A percentile compares a stretch with the other conserved stretches of the same genome.
These are phyloP conservation scores for Phalanger gymnotis DNA, from an alignment of 2,797 vertebrate species.

Conservation along the genomic window DNA sequence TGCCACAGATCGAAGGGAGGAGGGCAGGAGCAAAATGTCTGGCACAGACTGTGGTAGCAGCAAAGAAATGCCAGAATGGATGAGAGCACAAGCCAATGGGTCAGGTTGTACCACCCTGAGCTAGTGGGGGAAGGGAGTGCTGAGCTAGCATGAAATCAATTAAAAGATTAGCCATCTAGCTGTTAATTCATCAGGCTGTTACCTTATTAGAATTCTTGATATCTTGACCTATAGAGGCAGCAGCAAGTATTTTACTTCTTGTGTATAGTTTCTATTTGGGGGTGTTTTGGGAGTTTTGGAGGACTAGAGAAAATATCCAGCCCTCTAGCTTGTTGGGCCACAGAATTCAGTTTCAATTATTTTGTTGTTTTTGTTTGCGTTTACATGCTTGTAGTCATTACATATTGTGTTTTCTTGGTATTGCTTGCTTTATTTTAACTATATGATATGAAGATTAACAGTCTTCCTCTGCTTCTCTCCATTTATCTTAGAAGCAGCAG, in stretches of 20 bases:
- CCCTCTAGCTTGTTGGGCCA: not conserved
- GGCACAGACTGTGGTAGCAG: not conserved
- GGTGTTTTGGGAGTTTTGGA: not conserved
- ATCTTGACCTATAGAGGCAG: not conserved
- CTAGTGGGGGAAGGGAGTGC: not conserved
- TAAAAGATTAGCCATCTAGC: not conserved
- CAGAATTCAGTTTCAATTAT: not conserved
- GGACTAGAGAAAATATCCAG: not conserved
- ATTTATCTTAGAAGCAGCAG: not conserved
- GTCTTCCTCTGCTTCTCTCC: not conserved
- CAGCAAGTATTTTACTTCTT: not conserved
- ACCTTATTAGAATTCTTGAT: not conserved
- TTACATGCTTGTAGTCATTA: not conserved
- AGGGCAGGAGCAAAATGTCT: not conserved
- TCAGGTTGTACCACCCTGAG: not conserved
- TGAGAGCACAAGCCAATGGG: not conserved
- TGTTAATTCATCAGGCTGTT: not conserved
- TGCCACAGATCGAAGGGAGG: not conserved
- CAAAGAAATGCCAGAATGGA: not conserved
- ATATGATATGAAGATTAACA: not conserved
- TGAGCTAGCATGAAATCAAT: not conserved
- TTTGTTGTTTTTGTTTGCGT: not conserved
- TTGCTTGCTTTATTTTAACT: not conserved
- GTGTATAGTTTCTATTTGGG: not conserved
- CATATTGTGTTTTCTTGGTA: not conserved